Evolutionary conservation across 1,140 invertebrate genomes (phyloP).

Genomic region (Papilio glaucus): DNA sequence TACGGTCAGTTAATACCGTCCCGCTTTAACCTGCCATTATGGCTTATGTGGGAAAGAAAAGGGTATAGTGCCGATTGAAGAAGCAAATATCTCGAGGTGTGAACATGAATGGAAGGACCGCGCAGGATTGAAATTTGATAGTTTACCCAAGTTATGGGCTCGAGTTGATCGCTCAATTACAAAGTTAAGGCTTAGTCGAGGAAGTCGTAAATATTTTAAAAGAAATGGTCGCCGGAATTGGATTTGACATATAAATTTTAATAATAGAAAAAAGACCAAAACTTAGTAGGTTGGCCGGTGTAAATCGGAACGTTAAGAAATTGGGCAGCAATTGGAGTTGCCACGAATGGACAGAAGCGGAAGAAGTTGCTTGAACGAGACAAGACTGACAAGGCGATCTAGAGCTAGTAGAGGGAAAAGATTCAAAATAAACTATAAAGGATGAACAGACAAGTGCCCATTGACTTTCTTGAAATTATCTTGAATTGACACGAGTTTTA

Average conservation of each 20-base stretch:
- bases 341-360: too few species aligned
- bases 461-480: neutral
- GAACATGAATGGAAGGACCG: conserved; percentile 42
- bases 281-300: too few species aligned
- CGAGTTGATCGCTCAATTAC: conserved; percentile 73
- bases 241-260: neutral
- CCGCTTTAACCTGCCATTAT: conserved; percentile 28
- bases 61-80: conserved; percentile 39
- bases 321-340: too few species aligned
- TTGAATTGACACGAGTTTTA: neutral
- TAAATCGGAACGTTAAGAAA: neutral
- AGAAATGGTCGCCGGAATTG: conserved; percentile 43
- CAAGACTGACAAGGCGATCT: too few species aligned
- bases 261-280: too few species aligned
- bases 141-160: conserved; percentile 62
- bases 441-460: too few species aligned
- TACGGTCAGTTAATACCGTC: conserved; percentile 42
- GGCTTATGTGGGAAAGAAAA: conserved; percentile 38
- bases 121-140: conserved; percentile 69
- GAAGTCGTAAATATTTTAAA: conserved; percentile 68
- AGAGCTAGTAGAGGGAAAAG: too few species aligned
- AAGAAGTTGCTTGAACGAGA: too few species aligned
- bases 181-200: conserved; percentile 61
- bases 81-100: conserved; percentile 41
- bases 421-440: too few species aligned